Evolutionary conservation across 2,888 invertebrate species (phyloP).

Genomic region (Augiades crinisus): DNA sequence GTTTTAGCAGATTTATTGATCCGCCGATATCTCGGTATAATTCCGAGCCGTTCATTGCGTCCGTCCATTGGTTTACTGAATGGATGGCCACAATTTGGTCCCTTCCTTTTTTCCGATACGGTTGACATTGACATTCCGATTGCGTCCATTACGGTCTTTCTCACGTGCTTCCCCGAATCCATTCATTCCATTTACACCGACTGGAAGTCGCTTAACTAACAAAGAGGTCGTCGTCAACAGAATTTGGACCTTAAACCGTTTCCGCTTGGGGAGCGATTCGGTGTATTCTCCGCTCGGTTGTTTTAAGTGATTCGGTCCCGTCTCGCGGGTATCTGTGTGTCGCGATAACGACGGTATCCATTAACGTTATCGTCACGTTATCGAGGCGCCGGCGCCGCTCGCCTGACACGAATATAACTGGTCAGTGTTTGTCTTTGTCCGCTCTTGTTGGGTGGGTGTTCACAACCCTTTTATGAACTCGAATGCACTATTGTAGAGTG

Average conservation of each 20-base stretch:
- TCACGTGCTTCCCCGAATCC: slow-evolving; percentile 70
- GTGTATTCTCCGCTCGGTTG: slow-evolving; percentile 32
- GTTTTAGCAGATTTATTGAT: slow-evolving; percentile 23
- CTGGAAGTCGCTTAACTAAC: slow-evolving; percentile 29
- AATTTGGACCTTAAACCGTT: slow-evolving; percentile 47
- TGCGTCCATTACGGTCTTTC: slow-evolving; percentile 60
- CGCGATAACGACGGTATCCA: slow-evolving; percentile 70
- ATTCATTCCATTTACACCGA: slow-evolving; percentile 61
- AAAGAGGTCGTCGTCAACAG: slow-evolving; percentile 22
- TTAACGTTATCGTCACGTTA: slow-evolving; percentile 73
- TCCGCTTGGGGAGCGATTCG: slow-evolving; percentile 31
- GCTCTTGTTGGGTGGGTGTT: slow-evolving; percentile 43
- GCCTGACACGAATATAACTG: slow-evolving; percentile 51
- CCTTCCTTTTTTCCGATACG: slow-evolving; percentile 55
- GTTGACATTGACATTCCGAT: slow-evolving; percentile 67
- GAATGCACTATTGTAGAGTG: slow-evolving; percentile 26
- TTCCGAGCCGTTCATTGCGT: slow-evolving; percentile 25
- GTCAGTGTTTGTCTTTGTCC: slow-evolving; percentile 54
- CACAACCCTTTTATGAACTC: slow-evolving; percentile 34
- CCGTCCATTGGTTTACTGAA: slow-evolving; percentile 41
- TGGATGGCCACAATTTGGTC: slow-evolving; percentile 49
- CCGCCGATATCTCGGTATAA: slow-evolving; percentile 32
- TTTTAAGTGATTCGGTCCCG: slow-evolving; percentile 41
- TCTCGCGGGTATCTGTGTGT: slow-evolving; percentile 49
- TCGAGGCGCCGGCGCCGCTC: slow-evolving; percentile 73